Percentiles rank a stretch among this genome's conserved stretches.
Evolutionary conservation across 2,888 invertebrate genomes (phyloP).

Genomic region (Dryocosmus kuriphilus): DNA sequence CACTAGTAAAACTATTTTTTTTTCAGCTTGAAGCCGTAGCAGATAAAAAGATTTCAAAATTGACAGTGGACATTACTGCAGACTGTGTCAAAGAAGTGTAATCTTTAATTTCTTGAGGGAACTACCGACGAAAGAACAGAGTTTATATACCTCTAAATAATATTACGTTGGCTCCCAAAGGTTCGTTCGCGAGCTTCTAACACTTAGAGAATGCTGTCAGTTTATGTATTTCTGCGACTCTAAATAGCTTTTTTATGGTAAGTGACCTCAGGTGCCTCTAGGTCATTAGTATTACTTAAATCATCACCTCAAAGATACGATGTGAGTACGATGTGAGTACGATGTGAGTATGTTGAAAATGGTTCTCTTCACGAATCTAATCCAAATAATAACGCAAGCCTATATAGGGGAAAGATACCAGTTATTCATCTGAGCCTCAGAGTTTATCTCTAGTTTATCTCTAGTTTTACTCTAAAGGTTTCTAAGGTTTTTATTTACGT

Average conservation of each 20-base stretch:
- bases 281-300: neutral
- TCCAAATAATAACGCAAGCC: neutral
- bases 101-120: conserved; percentile 54
- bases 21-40: conserved; percentile 68
- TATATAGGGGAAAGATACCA: neutral
- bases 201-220: neutral
- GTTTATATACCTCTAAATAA: conserved; percentile 27
- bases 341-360: neutral
- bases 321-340: neutral
- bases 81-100: conserved; percentile 65
- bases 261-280: neutral
- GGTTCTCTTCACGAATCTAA: neutral
- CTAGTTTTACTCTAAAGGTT: too few species aligned
- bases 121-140: conserved; percentile 40
- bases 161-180: neutral
- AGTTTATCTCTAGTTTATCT: too few species aligned
- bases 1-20: conserved; percentile 1
- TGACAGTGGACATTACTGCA: conserved; percentile 66
- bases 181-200: neutral
- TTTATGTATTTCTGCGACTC: neutral
- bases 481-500: too few species aligned
- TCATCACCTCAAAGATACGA: neutral
- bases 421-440: neutral
- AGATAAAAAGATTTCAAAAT: conserved; percentile 70
- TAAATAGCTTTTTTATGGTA: neutral